Percentiles rank a stretch among this genome's conserved stretches.
Evolutionary conservation across 2,797 vertebrate genomes (phyloP).

Genomic region (Urophycis tenuis): DNA sequence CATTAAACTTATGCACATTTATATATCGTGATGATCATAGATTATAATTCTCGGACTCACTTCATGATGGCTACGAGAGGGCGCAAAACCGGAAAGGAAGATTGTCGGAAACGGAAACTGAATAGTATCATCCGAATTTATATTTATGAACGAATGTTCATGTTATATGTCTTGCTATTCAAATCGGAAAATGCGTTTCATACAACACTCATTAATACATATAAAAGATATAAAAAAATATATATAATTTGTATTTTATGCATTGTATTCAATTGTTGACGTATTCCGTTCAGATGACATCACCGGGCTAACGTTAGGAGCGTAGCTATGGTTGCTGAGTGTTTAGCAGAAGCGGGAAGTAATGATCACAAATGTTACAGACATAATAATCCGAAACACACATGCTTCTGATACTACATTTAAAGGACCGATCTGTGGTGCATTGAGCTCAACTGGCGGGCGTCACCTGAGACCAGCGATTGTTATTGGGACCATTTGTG

Average conservation of each 20-base stretch:
- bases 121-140: conserved; percentile 46
- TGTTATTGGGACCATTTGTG: no score
- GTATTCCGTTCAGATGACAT: neutral
- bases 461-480: no score
- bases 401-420: neutral
- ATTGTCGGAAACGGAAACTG: conserved; percentile 59
- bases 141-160: conserved; percentile 19
- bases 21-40: conserved; percentile 45
- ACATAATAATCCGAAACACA: neutral
- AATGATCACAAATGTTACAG: neutral
- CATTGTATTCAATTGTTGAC: neutral
- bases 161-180: neutral
- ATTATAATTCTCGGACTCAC: conserved; percentile 72
- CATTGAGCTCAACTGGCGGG: neutral
- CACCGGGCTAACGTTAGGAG: neutral
- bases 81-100: conserved; percentile 68
- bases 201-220: neutral
- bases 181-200: neutral
- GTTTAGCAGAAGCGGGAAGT: neutral
- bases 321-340: neutral
- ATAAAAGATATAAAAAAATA: neutral
- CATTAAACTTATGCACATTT: neutral
- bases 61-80: conserved; percentile 80
- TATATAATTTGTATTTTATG: neutral
- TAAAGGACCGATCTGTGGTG: neutral